Base-by-base conservation (phyloP, 92 coral and sea anemone genomes). In the Zoanthus solanderi region DNA sequence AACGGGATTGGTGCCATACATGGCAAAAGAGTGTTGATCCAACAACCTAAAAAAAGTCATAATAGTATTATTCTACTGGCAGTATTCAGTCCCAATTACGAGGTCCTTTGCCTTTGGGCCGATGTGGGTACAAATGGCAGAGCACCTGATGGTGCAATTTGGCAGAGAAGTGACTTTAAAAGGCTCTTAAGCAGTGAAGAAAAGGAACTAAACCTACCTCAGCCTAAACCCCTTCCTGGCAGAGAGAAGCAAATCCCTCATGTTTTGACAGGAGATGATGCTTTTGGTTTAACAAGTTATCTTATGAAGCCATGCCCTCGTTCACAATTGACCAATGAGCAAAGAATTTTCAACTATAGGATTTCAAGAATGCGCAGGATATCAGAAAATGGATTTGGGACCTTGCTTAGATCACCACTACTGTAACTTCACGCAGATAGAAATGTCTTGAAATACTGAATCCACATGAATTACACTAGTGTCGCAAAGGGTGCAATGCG, bases 141-240 rank as follows among this genome's bases (percentile, higher is more conserved):
- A 76, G 85, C 85, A 63, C 78, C 89, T 60, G 88, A 84, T 83
- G 89, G 85, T 10, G 78, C 85, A 83, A 88, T 83, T 10, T 89
- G 92, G 92, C 45, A 29, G 10, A 66, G 77, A 9, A 79, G 87
- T 72, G 54, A 66, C 74, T 29, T 88, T 15, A 88, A 88, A 71
- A 58, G 82, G 47, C 3, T 78, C 32, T 46, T 88, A n/a, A 63
- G 72, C 56, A 23, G 74, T 47, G 76, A 50, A 0, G 45, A 48
- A n/a, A 87, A 87, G 68, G 78, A 75, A 78, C 47, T 79, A 42
- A 31, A 71, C 54, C n/a, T 88, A 18, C 90, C 87, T 16, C 90
- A 45, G 12, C 12, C 56, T 50, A 13, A 75, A 83, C 7, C 69
- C 15, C 69, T 63, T 63, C 56, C 56, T 5, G 69, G 69, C 30